Percentiles rank a stretch among this genome's conserved stretches.
phyloP scores from a whole-genome alignment of 2,113 vertebrate species.

The Seriola dumerili region DNA sequence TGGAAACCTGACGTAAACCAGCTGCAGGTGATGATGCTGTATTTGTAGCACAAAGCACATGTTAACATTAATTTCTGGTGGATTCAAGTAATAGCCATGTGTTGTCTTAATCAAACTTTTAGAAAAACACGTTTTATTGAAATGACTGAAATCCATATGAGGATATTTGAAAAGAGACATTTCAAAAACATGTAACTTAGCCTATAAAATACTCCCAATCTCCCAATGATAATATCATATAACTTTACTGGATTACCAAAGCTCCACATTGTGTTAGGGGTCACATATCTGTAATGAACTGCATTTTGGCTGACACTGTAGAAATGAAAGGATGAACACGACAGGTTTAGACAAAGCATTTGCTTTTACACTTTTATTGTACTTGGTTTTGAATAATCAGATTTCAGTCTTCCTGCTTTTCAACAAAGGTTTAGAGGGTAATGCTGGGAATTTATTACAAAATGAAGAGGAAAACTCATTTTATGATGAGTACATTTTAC shows the following conservation, averaged over 20 bases:
- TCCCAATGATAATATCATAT: no score
- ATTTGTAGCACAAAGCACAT: not conserved
- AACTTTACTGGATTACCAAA: not conserved
- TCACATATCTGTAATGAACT: not conserved
- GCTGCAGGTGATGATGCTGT: not conserved
- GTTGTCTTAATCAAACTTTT: not conserved
- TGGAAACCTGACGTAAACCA: not conserved
- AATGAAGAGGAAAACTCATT: not conserved
- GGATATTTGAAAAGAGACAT: not conserved
- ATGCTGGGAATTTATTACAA: no score
- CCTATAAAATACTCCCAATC: not conserved
- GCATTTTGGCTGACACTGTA: not conserved
- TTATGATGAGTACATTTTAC: no score
- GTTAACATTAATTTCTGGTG: not conserved
- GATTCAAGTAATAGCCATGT: not conserved
- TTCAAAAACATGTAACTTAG: not conserved
- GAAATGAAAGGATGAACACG: not conserved
- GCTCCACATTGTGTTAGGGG: not conserved
- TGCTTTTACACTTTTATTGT: not conserved
- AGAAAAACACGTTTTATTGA: not conserved
- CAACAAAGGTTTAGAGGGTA: not conserved
- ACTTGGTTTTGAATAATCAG: not conserved
- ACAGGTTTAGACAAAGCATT: not conserved
- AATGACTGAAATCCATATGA: not conserved
- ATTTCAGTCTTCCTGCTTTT: not conserved